A percentile compares a stretch with the other conserved stretches of the same genome.
Evolutionary conservation across 2,888 invertebrate species (phyloP).

Genomic region (Epinotia nisella): DNA sequence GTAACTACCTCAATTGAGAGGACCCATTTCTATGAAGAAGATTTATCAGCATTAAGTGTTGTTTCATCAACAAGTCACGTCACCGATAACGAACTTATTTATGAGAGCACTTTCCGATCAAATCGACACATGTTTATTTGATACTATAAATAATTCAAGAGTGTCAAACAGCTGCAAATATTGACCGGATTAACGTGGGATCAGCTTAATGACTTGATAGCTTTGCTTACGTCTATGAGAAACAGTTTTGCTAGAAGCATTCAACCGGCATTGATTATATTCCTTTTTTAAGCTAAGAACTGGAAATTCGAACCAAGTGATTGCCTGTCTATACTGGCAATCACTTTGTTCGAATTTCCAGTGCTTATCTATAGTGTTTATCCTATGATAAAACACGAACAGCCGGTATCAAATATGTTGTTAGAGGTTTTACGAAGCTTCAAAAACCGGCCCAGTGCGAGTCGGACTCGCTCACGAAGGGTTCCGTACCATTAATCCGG

Average conservation of each 20-base stretch:
- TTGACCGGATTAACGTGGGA: background rate
- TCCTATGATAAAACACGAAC: slow-evolving; percentile 7
- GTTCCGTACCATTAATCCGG: too few species aligned
- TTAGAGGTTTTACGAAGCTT: slow-evolving; percentile 4
- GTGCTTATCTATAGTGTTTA: too few species aligned
- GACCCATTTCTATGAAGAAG: background rate
- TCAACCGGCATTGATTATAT: background rate
- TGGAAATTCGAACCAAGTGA: background rate
- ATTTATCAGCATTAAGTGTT: background rate
- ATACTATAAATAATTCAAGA: background rate
- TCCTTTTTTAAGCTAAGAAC: background rate
- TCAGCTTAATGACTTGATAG: background rate
- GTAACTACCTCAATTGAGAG: background rate
- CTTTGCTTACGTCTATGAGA: background rate
- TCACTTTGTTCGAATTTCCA: too few species aligned
- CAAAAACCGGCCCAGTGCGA: too few species aligned
- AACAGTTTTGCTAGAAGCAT: background rate
- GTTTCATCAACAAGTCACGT: background rate
- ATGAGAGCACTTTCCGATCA: background rate
- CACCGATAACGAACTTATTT: background rate
- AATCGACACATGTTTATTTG: background rate
- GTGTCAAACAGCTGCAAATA: background rate
- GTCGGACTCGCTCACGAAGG: too few species aligned
- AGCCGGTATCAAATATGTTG: slow-evolving; percentile 7
- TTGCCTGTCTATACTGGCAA: background rate